These are phyloP conservation scores for Macrochelys suwanniensis DNA, from an alignment of 2,797 vertebrate species.

Conservation along the genomic window DNA sequence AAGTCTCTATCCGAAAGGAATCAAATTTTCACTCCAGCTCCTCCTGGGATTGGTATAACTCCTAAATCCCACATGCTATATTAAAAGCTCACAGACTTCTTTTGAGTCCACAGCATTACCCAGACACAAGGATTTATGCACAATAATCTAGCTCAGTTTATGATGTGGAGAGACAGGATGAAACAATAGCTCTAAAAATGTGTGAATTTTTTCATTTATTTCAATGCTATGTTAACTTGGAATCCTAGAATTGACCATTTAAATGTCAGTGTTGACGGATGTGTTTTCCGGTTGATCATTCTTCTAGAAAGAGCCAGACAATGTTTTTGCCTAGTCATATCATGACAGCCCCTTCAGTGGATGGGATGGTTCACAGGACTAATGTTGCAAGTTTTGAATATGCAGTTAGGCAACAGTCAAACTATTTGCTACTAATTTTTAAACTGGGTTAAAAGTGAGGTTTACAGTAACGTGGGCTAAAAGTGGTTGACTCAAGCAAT, in stretches of 20 bases:
- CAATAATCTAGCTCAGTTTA: background rate
- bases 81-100: slow-evolving; percentile 1
- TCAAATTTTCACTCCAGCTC: slow-evolving; percentile 36
- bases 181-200: background rate
- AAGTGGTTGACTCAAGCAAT: background rate
- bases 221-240: background rate
- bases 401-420: background rate
- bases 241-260: background rate
- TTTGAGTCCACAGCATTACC: slow-evolving; percentile 44
- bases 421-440: slow-evolving; percentile 31
- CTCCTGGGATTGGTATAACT: background rate
- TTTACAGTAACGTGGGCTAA: background rate
- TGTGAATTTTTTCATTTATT: background rate
- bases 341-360: background rate
- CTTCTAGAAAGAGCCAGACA: rapidly evolving
- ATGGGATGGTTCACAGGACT: background rate
- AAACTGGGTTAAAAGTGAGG: slow-evolving; percentile 22
- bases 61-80: background rate
- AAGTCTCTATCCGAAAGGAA: slow-evolving; percentile 20
- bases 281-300: background rate
- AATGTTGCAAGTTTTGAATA: background rate
- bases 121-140: background rate
- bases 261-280: background rate
- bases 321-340: background rate
- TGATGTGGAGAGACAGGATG: background rate